phyloP scores from a whole-genome alignment of 1,140 invertebrate genomes.

The Samia ricini region DNA sequence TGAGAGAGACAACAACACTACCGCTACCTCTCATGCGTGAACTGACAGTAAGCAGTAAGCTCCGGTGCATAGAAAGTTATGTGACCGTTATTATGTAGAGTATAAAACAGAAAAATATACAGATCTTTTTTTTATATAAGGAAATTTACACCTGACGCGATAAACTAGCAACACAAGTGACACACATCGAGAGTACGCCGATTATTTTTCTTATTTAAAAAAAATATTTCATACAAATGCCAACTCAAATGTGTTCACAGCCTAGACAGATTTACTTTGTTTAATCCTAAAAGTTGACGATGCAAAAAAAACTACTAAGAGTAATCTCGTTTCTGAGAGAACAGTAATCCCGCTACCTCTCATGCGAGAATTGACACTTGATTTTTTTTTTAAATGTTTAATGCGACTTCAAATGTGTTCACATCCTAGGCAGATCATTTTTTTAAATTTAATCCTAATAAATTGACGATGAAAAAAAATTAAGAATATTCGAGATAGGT shows the following conservation, averaged over 20 bases:
- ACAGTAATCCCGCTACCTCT: too few relatives aligned
- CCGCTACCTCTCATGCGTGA: conserved; percentile 46
- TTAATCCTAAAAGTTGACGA: too few relatives aligned
- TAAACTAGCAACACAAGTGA: conserved; percentile 23
- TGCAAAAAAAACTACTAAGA: too few relatives aligned
- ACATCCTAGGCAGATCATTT: conserved; percentile 33
- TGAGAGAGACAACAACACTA: conserved; percentile 26
- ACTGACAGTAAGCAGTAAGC: conserved; percentile 57
- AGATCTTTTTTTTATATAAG: conserved; percentile 58
- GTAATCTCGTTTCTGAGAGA: too few relatives aligned
- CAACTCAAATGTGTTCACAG: too few relatives aligned
- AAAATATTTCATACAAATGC: too few relatives aligned
- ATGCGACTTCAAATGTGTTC: conserved; percentile 5
- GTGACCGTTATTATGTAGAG: conserved; percentile 38
- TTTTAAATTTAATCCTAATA: conserved; percentile 62
- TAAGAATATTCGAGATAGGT: conserved; percentile 46
- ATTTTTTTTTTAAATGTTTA: too few relatives aligned
- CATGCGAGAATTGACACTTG: too few relatives aligned
- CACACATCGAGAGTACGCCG: too few relatives aligned
- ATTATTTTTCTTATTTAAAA: too few relatives aligned
- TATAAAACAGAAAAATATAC: conserved; percentile 67
- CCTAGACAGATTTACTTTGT: too few relatives aligned
- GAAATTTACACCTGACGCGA: conserved; percentile 49
- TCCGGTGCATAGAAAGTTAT: conserved; percentile 62
- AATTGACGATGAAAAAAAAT: conserved; percentile 59